A percentile compares a stretch with the other conserved stretches of the same genome.
Evolutionary conservation across 1,140 invertebrate species (phyloP).

Genomic region (Pogonognathellus flavescens): DNA sequence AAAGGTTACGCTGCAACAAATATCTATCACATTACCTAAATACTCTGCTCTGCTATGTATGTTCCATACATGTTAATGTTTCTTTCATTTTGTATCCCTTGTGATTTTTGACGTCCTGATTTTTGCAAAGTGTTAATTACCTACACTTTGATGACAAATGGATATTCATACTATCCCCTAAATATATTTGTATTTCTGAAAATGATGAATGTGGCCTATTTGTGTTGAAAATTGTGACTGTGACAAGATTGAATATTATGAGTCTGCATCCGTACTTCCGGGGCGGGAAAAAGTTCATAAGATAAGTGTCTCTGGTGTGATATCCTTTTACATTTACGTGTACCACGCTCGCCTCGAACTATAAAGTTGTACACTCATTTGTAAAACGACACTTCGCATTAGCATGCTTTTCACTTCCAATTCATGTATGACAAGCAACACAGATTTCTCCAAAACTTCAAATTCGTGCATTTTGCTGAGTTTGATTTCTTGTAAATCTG

Average conservation of each 20-base stretch:
- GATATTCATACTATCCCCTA: conserved; percentile 6
- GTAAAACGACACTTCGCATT: neutral
- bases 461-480: neutral
- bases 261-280: conserved; percentile 37
- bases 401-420: conserved; percentile 23
- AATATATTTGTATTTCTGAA: conserved; percentile 9
- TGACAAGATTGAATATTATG: conserved; percentile 21
- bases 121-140: conserved; percentile 12
- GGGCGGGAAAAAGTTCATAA: conserved; percentile 53
- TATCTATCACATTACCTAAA: neutral
- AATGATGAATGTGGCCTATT: conserved; percentile 22
- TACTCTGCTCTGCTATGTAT: neutral
- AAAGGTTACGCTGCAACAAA: neutral
- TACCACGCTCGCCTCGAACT: neutral
- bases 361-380: neutral
- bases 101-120: conserved; percentile 12
- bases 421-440: neutral
- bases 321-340: conserved; percentile 12
- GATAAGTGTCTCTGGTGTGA: conserved; percentile 52
- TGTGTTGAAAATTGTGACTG: conserved; percentile 37
- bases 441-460: neutral
- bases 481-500: neutral
- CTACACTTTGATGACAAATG: conserved; percentile 7
- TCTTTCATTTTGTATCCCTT: neutral
- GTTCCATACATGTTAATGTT: neutral